Evolutionary conservation across 2,888 invertebrate genomes (phyloP).

Genomic region (Dicyrtoma fusca): DNA sequence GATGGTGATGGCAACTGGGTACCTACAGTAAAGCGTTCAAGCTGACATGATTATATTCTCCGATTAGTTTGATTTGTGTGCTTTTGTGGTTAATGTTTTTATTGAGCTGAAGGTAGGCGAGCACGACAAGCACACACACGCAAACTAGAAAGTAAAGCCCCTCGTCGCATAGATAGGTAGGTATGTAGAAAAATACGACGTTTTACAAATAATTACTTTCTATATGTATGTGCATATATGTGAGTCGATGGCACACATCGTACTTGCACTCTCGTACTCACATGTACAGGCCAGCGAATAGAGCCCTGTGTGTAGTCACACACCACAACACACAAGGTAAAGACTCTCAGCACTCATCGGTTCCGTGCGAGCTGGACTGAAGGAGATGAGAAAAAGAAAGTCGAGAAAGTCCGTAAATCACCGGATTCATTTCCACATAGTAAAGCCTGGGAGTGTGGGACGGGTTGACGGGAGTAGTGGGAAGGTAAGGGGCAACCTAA

Average conservation of each 20-base stretch:
- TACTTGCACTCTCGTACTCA: no score
- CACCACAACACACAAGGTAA: no score
- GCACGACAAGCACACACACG: slow-evolving; percentile 9
- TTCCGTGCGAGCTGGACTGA: background rate
- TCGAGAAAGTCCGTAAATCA: slow-evolving; percentile 20
- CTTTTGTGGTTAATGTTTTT: slow-evolving; percentile 17
- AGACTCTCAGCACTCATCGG: background rate
- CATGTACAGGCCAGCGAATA: background rate
- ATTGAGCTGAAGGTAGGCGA: background rate
- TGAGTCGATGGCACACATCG: no score
- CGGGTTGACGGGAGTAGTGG: background rate
- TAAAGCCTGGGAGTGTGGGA: background rate
- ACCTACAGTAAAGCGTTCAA: no score
- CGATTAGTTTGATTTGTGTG: background rate
- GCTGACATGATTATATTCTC: background rate
- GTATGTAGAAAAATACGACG: no score
- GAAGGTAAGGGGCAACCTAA: background rate
- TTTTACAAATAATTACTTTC: background rate
- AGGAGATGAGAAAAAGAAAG: background rate
- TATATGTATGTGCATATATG: background rate
- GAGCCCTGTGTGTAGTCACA: background rate
- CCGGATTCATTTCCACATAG: slow-evolving; percentile 2
- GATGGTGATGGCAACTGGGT: no score
- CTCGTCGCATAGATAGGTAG: background rate
- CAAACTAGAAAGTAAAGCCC: slow-evolving; percentile 1